Evolutionary conservation across 2,113 vertebrate species (phyloP).

Genomic region (Actinemys pallida): DNA sequence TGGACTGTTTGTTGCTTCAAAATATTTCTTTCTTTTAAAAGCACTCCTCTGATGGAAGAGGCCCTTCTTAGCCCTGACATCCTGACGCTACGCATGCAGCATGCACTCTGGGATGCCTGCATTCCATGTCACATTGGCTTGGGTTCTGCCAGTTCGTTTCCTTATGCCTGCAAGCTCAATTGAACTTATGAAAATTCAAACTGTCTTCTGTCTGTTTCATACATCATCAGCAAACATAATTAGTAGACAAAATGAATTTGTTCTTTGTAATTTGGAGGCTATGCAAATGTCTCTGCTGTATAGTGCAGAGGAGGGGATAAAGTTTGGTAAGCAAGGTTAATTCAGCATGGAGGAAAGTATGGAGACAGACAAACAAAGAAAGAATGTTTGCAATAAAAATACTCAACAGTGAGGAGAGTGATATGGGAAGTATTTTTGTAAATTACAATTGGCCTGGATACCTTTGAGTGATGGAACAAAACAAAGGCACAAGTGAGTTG

Average conservation of each 20-base stretch:
- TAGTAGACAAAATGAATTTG: conserved; percentile 73
- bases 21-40: conserved; percentile 61
- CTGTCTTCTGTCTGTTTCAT: conserved; percentile 70
- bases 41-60: conserved; percentile 55
- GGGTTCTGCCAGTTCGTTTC: conserved; percentile 56
- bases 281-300: conserved; percentile 43
- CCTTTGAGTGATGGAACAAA: conserved; percentile 52
- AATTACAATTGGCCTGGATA: conserved; percentile 52
- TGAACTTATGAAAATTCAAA: conserved; percentile 75
- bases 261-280: conserved; percentile 58
- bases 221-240: conserved; percentile 73
- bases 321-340: conserved; percentile 66
- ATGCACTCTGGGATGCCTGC: conserved; percentile 25
- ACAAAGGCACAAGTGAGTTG: conserved; percentile 46
- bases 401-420: conserved; percentile 23
- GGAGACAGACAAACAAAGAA: conserved; percentile 15
- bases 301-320: conserved; percentile 25
- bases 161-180: conserved; percentile 62
- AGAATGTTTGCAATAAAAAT: conserved; percentile 38
- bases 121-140: conserved; percentile 60
- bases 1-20: conserved; percentile 57
- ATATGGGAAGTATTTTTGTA: conserved; percentile 49
- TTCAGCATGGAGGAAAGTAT: conserved; percentile 42
- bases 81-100: conserved; percentile 42
- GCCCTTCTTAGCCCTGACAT: conserved; percentile 58